Conservation (phyloP, 2,113 vertebrate species). For the Rousettus leschenaultii region DNA sequence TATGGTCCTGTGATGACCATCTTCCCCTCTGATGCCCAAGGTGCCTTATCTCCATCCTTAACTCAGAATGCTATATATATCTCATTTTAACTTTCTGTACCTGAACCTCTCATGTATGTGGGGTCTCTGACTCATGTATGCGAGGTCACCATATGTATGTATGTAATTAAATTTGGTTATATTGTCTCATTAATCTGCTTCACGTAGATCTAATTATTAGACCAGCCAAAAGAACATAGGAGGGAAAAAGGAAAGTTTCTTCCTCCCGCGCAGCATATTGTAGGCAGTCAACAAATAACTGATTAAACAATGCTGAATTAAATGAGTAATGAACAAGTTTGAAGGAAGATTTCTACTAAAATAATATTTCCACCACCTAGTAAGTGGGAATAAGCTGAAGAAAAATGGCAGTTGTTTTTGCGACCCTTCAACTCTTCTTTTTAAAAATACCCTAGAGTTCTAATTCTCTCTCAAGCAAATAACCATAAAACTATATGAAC, state of each 20-base stretch:
- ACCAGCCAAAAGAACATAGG: not conserved
- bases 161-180: not conserved
- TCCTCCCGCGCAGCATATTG: not conserved
- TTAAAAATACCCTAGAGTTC: not conserved
- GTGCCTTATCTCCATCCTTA: not conserved
- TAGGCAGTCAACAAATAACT: not conserved
- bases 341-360: slow-evolving; percentile 26
- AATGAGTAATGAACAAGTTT: not conserved
- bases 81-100: not conserved
- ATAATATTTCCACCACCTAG: not conserved
- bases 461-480: not conserved
- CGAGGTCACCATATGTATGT: not conserved
- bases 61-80: not conserved
- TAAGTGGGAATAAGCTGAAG: not conserved
- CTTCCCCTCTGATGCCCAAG: not conserved
- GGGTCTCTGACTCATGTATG: not conserved
- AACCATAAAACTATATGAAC: not conserved
- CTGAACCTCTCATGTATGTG: not conserved
- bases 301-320: not conserved
- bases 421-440: not conserved
- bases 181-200: not conserved
- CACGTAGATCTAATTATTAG: not conserved
- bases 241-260: not conserved
- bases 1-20: not conserved
- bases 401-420: not conserved